Base-by-base conservation (phyloP, 2,797 vertebrate genomes). In the Botia kubotai region DNA sequence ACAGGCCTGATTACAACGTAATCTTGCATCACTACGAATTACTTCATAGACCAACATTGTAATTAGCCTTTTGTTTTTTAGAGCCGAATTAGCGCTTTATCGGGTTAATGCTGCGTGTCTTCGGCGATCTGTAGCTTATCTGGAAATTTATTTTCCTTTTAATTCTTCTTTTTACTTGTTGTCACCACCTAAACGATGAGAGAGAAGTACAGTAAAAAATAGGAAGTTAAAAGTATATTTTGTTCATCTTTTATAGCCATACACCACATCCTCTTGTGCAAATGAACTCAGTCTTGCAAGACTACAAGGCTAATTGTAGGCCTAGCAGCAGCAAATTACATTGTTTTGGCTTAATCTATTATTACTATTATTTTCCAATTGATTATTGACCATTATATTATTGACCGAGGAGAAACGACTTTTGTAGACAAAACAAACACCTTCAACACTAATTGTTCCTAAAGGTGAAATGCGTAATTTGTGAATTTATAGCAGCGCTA, bases 231-330 rank as follows among this genome's bases (percentile, higher is more conserved):
- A 75, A 83, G n/a, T 74, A 48, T 75, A 68, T 81, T 57, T 62
- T 79, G 23, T 85, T 80, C 67, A 60, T 72, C 82, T 83, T 83
- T 78, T 80, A 85, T 80, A 80, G 78, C 53, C 52, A 53, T 74
- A 53, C 57, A 72, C 84, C 86, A 87, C 86, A 84, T 85, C 86
- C 86, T 87, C 57, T 71, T 73, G 75, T 36, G 53, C 53, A 84
- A 76, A 86, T 81, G 72, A 83, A 60, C 68, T 73, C 60, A 10
- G 66, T 67, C 46, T 83, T 55, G 77, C 73, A 75, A 75, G 65
- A 55, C 77, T 29, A 6, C 55, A 79, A 53, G n/a, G 69, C 53
- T 26, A 65, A 52, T 7, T 43, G 33, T 3, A 33, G 33, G 33
- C 33, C 33, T 33, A 33, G 4, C 33, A 33, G 33, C 33, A 33